Conservation (phyloP, 2,888 invertebrate species). For the Scelioninae gen. 1 region DNA sequence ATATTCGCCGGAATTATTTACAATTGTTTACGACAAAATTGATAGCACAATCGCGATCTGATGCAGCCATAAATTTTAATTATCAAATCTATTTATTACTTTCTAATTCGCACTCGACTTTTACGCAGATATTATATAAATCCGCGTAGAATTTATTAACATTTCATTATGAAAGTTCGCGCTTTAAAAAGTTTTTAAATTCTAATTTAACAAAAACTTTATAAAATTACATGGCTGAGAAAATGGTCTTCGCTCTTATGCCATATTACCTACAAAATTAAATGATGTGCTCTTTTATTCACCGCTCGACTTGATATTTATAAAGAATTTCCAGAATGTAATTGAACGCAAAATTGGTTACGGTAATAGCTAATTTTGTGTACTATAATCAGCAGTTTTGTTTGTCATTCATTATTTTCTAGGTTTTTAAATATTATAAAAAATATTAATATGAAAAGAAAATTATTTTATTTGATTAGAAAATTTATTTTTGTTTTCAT, state of each 20-base stretch:
- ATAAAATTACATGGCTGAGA: slow-evolving; percentile 1
- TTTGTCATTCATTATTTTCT: background rate
- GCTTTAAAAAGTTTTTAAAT: slow-evolving; percentile 25
- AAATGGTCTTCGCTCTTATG: slow-evolving; percentile 14
- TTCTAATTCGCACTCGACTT: slow-evolving; percentile 9
- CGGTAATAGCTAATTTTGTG: background rate
- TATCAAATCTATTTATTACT: slow-evolving; percentile 20
- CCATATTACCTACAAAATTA: slow-evolving; percentile 26
- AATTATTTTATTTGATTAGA: background rate
- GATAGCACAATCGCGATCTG: background rate
- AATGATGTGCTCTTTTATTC: slow-evolving; percentile 36
- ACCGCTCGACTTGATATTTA: slow-evolving; percentile 9
- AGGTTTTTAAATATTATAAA: too few relatives aligned
- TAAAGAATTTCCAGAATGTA: slow-evolving; percentile 2
- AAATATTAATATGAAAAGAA: background rate
- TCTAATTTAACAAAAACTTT: slow-evolving; percentile 44
- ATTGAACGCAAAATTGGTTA: background rate
- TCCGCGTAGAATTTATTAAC: slow-evolving; percentile 26
- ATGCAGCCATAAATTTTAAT: slow-evolving; percentile 24
- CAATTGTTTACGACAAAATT: slow-evolving; percentile 32
- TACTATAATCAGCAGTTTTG: background rate
- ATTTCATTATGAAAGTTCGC: slow-evolving; percentile 30
- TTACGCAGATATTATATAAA: slow-evolving; percentile 30
- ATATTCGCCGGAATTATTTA: slow-evolving; percentile 18
- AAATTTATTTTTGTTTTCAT: too few relatives aligned